Evolutionary conservation across 2,113 vertebrate species (phyloP).

Genomic region (Cervus canadensis): DNA sequence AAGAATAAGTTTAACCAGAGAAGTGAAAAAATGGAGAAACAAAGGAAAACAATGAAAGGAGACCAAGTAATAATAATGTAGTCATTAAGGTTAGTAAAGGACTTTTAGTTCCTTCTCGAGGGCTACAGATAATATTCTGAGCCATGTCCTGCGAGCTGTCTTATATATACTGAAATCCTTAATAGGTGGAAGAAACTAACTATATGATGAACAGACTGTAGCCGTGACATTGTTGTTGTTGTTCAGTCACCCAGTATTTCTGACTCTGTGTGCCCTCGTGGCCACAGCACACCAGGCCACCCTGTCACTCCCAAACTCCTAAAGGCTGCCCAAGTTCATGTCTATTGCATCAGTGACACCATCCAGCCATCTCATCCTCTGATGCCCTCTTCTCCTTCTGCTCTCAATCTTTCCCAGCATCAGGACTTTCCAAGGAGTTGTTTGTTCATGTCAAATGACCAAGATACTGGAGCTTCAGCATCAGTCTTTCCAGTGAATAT

Average conservation of each 20-base stretch:
- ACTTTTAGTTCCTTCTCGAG: neutral
- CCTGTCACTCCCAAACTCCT: neutral
- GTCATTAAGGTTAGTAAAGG: neutral
- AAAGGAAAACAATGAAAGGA: neutral
- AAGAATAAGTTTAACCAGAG: neutral
- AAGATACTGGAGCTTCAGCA: neutral
- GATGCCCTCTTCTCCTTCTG: neutral
- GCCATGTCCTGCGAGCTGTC: neutral
- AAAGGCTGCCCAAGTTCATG: neutral
- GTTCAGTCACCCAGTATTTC: neutral
- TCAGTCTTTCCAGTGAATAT: neutral
- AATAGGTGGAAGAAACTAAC: neutral
- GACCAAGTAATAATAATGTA: neutral
- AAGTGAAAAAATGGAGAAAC: neutral
- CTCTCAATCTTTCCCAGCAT: neutral
- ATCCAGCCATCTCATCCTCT: neutral
- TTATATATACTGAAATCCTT: neutral
- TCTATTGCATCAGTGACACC: neutral
- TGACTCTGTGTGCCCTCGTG: rapidly evolving
- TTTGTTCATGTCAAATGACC: neutral
- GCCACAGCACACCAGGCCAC: neutral
- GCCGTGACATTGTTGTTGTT: neutral
- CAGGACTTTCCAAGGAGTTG: neutral
- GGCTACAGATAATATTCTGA: neutral
- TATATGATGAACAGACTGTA: neutral